These are phyloP conservation scores for Clarias magur DNA, from an alignment of 2,113 vertebrate species.

Conservation along the genomic window DNA sequence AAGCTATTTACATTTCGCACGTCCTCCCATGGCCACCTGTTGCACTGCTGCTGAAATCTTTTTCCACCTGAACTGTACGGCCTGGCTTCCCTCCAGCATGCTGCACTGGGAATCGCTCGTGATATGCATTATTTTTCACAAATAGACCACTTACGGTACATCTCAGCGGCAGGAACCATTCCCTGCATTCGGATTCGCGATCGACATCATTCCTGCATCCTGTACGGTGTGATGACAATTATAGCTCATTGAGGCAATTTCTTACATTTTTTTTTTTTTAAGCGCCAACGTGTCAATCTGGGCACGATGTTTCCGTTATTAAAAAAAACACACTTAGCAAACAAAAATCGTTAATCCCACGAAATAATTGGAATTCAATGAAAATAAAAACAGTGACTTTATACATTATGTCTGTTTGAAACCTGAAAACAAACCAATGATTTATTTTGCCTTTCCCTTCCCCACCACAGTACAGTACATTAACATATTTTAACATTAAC, in stretches of 20 bases:
- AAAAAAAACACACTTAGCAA: not conserved
- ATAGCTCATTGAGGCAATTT: not conserved
- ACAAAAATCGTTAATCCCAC: not conserved
- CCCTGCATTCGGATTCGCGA: not conserved
- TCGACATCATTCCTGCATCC: not conserved
- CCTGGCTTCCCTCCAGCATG: conserved; percentile 2
- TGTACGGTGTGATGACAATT: not conserved
- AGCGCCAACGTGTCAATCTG: not conserved
- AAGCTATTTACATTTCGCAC: not conserved
- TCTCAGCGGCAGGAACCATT: not conserved
- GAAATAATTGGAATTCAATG: not conserved
- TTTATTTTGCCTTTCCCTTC: not conserved
- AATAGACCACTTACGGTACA: not conserved
- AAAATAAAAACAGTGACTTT: not conserved
- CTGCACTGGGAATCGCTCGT: not conserved
- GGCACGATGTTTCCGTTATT: not conserved
- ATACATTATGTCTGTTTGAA: not conserved
- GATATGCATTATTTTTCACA: not conserved
- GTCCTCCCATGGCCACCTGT: conserved; percentile 4
- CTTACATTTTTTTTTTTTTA: no score
- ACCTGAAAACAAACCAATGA: not conserved
- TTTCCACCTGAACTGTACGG: not conserved
- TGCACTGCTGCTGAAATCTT: not conserved
- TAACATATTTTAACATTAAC: no score
- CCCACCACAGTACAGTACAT: not conserved